A percentile compares a stretch with the other conserved stretches of the same genome.
These are phyloP conservation scores for Macrosteles quadrilineatus DNA, from an alignment of 1,140 invertebrate genomes.

Conservation along the genomic window DNA sequence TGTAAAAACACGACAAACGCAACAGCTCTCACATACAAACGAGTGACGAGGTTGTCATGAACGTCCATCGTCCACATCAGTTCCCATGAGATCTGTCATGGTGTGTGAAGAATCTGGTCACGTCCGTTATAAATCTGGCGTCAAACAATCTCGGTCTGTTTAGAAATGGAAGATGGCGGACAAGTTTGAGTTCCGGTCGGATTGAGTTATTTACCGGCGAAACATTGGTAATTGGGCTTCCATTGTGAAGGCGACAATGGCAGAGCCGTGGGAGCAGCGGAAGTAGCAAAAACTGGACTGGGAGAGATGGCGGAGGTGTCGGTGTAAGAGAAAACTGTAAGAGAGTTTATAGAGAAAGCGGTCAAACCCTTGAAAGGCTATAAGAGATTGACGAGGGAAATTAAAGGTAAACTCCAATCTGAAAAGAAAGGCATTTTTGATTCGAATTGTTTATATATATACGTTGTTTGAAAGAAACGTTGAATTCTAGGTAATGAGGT, in stretches of 20 bases:
- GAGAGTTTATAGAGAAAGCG: no score
- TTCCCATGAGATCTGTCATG: conserved; percentile 3
- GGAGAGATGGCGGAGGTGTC: no score
- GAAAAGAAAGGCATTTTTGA: no score
- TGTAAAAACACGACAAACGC: no score
- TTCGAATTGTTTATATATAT: no score
- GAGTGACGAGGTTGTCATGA: not conserved
- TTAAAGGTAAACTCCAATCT: no score
- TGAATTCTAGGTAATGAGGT: no score
- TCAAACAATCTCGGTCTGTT: not conserved
- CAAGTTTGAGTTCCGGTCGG: not conserved
- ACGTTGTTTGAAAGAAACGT: no score
- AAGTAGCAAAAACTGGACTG: no score
- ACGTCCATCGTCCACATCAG: not conserved
- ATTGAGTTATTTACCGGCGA: conserved; percentile 13
- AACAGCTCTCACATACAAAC: not conserved
- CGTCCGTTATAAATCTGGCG: not conserved
- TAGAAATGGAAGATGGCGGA: not conserved
- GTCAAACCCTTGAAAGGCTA: no score
- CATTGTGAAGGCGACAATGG: not conserved
- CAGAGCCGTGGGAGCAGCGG: not conserved
- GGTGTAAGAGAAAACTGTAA: no score
- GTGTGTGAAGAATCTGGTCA: not conserved
- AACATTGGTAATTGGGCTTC: conserved; percentile 2
- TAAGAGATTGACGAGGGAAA: no score